A percentile compares a stretch with the other conserved stretches of the same genome.
Conservation (phyloP, 2,113 vertebrate species). For the Oreamnos americanus region DNA sequence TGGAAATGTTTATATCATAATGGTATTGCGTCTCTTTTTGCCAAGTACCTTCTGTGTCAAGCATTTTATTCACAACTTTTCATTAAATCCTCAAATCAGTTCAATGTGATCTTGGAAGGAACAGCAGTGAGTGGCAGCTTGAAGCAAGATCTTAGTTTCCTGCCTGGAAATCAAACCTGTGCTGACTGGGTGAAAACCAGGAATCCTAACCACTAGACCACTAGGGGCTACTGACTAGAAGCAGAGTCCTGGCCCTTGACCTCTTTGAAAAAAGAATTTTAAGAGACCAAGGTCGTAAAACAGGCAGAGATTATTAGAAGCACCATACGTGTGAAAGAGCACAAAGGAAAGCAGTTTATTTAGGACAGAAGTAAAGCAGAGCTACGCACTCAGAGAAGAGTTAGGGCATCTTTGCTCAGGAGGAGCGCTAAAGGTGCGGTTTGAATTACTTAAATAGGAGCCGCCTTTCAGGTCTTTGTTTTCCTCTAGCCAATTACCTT, state of each 20-base stretch:
- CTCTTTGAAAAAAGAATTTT: background rate
- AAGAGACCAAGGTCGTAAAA: background rate
- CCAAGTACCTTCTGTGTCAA: background rate
- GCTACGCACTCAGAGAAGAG: background rate
- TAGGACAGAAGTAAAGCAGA: background rate
- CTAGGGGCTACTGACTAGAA: background rate
- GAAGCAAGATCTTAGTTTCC: background rate
- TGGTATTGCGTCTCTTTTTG: background rate
- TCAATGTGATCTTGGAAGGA: background rate
- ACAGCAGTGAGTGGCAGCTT: background rate
- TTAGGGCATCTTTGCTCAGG: background rate
- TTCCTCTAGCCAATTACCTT: background rate
- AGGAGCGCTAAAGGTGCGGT: background rate
- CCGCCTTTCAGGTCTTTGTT: background rate
- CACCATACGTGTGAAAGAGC: background rate
- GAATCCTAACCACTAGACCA: background rate
- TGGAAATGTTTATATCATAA: background rate
- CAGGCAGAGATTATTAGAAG: background rate
- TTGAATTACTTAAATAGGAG: background rate
- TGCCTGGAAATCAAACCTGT: background rate
- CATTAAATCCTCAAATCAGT: background rate
- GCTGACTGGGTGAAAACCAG: background rate
- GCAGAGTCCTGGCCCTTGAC: background rate
- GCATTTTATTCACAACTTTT: background rate
- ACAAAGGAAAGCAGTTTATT: background rate